Evolutionary conservation across 1,140 invertebrate species (phyloP), one percentile per base, ranked within the genome.

Genomic region (Lanistes nyassanus): DNA sequence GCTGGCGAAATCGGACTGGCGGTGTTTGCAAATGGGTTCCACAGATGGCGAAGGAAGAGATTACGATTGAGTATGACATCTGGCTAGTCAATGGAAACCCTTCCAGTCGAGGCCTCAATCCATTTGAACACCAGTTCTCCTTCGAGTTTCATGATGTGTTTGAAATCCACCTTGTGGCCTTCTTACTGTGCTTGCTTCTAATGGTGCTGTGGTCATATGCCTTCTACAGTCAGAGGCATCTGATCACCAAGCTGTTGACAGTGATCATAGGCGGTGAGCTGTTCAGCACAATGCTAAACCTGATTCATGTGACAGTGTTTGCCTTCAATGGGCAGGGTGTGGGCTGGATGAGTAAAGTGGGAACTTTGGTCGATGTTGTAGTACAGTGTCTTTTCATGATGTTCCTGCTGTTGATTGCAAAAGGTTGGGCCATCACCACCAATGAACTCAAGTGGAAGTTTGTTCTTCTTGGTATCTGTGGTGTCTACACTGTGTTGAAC

Each of bases 21-120:
- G 55, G 66, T 51, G 76, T 78, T 36, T 84, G 92, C 81, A 65
- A 85, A 53, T 84, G 84, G 82, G 68, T 68, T n/a, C 70, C 76
- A 37, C 83, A 76, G 36, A 70, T 67, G 42, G 73, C 68, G 84
- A 90, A 78, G 71, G 56, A 79, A 36, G 77, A 88, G 37, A 80
- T 89, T 51, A 90, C 90, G 74, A 88, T 98, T 23, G 90, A 95
- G 55, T 99, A 98, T 89, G 95, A 99, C 88, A 94, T 99, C 76
- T 97, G 96, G 94, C 90, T 99, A 36, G 97, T 98, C 0, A 99
- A 99, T 91, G 96, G 97, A 58, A 95, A 97, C 90, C 97, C 97
- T 0, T 93, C 93, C 78, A 82, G 79, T 13, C 88, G 87, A 76
- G 82, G 86, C 29, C 78, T 84, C 2, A 97, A 96, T 88, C 94